Evolutionary conservation across 2,888 invertebrate genomes (phyloP).

Genomic region (Mesorhabditis spiculigera): DNA sequence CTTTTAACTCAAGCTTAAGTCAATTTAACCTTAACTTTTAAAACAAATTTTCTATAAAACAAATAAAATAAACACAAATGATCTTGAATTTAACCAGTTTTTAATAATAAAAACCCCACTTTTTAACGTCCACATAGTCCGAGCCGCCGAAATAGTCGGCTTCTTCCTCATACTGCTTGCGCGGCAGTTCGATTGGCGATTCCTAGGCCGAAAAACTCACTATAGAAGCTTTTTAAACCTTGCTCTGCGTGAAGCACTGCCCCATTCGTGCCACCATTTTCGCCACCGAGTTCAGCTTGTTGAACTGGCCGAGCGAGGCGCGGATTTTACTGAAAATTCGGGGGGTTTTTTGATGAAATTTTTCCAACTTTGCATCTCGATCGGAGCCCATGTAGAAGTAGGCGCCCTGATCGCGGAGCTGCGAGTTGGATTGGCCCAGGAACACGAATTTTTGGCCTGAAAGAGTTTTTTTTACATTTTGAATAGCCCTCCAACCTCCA

Average conservation of each 20-base stretch:
- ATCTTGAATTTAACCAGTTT: no score
- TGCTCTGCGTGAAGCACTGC: slow-evolving; percentile 57
- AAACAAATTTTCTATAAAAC: no score
- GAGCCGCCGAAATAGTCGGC: slow-evolving; percentile 15
- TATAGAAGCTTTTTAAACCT: slow-evolving; percentile 1
- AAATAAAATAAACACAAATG: no score
- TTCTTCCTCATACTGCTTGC: slow-evolving; percentile 10
- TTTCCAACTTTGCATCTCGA: background rate
- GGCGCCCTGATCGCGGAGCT: slow-evolving; percentile 17
- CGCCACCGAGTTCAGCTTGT: slow-evolving; percentile 36
- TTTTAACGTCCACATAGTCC: background rate
- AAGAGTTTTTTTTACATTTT: background rate
- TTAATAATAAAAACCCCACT: background rate
- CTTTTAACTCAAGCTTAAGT: background rate
- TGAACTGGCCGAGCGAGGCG: slow-evolving; percentile 16
- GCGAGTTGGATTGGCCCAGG: slow-evolving; percentile 17
- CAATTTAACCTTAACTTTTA: no score
- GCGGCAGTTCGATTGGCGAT: slow-evolving; percentile 8
- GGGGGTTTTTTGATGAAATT: no score
- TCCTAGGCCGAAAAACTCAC: slow-evolving; percentile 8
- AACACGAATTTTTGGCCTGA: slow-evolving; percentile 12
- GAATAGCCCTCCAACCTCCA: background rate
- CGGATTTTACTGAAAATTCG: slow-evolving; percentile 16
- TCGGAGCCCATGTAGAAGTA: slow-evolving; percentile 7
- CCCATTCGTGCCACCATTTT: slow-evolving; percentile 59